Conservation (phyloP, 1,140 invertebrate genomes). For the Octopus bimaculoides region DNA sequence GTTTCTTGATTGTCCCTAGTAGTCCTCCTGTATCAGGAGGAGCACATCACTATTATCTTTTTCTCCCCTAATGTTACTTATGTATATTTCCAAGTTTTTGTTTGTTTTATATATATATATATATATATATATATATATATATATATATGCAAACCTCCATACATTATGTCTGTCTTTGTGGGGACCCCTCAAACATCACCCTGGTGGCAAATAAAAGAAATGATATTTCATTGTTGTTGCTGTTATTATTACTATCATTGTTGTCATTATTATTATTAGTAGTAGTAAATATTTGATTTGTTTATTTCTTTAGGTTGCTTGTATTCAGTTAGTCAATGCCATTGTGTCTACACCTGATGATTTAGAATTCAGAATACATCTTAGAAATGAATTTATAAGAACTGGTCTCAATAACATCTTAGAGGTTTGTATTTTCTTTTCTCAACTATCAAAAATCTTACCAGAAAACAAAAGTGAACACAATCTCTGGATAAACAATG, state of each 20-base stretch:
- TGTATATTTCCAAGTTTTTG: too few relatives aligned
- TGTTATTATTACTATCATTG: neutral
- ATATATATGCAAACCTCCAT: too few relatives aligned
- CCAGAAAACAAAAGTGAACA: too few relatives aligned
- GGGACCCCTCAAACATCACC: neutral
- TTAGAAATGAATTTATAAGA: slow-evolving; percentile 94
- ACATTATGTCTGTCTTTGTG: too few relatives aligned
- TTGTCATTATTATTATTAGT: neutral
- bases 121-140: too few relatives aligned
- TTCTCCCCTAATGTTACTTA: too few relatives aligned
- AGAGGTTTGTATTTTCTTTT: slow-evolving; percentile 56
- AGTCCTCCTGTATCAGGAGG: too few relatives aligned
- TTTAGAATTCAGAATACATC: slow-evolving; percentile 87
- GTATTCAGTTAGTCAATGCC: slow-evolving; percentile 90
- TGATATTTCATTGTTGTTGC: neutral
- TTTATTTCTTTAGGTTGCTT: slow-evolving; percentile 65
- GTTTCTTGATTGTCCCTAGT: too few relatives aligned
- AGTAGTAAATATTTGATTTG: neutral
- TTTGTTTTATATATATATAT: too few relatives aligned
- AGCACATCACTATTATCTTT: too few relatives aligned
- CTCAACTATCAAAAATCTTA: neutral
- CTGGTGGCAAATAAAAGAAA: neutral
- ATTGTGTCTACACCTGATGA: slow-evolving; percentile 87
- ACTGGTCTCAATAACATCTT: slow-evolving; percentile 83
- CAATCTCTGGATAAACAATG: too few relatives aligned